These are phyloP conservation scores for Picus viridis DNA, from an alignment of 2,797 vertebrate species.

Conservation along the genomic window DNA sequence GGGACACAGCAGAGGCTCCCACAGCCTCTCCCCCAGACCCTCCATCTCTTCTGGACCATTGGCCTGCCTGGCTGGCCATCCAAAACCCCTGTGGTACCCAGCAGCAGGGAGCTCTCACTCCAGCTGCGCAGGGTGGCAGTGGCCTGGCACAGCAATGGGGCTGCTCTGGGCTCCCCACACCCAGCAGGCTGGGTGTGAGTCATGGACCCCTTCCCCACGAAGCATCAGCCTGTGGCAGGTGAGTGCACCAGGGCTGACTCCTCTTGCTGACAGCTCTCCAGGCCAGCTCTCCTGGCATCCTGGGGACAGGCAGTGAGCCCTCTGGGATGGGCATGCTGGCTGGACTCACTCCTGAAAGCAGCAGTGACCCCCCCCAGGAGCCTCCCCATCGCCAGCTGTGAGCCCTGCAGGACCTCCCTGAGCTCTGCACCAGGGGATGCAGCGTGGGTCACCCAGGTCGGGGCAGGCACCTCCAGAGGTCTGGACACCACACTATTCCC, in stretches of 20 bases:
- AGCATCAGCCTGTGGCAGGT: background rate
- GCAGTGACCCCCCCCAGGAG: background rate
- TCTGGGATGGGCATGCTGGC: background rate
- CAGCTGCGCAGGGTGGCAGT: background rate
- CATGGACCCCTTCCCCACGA: accelerated
- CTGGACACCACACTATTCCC: background rate
- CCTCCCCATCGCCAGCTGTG: background rate
- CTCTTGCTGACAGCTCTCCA: background rate
- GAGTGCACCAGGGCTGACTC: background rate
- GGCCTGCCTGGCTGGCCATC: background rate
- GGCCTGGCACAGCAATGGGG: background rate
- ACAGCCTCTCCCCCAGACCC: background rate
- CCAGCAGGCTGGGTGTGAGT: accelerated
- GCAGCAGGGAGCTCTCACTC: accelerated
- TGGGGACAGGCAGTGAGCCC: background rate
- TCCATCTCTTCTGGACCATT: background rate
- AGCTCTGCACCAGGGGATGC: background rate
- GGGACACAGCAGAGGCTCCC: background rate
- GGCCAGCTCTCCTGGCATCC: background rate
- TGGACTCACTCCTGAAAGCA: background rate
- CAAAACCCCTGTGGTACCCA: background rate
- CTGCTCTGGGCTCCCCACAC: background rate
- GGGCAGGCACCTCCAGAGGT: background rate
- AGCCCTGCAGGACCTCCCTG: background rate
- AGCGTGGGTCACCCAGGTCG: background rate